Evolutionary conservation across 2,797 vertebrate genomes (phyloP).

Genomic region (Heterohyrax brucei): DNA sequence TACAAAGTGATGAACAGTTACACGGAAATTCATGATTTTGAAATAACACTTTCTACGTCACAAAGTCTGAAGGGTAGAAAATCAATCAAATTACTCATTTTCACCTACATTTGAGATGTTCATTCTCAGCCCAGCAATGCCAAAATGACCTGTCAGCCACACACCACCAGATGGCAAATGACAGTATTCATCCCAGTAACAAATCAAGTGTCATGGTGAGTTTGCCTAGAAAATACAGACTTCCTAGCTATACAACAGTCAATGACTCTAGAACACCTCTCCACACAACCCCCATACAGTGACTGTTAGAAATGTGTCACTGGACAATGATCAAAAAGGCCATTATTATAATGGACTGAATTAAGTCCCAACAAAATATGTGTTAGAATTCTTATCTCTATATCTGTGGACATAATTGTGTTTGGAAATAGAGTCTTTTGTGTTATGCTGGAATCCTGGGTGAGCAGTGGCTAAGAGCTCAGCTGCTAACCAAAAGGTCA

Average conservation of each 20-base stretch:
- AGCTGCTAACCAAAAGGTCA: too few species aligned
- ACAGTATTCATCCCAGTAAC: background rate
- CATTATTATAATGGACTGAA: too few species aligned
- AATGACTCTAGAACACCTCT: background rate
- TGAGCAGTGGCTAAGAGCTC: too few species aligned
- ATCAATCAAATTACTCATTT: slow-evolving; percentile 16
- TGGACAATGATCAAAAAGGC: background rate
- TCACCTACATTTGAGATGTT: slow-evolving; percentile 60
- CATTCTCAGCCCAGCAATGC: background rate
- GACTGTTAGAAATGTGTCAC: background rate
- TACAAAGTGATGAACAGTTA: slow-evolving; percentile 4
- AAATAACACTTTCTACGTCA: slow-evolving; percentile 49
- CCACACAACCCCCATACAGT: background rate
- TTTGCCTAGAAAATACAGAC: slow-evolving; percentile 17
- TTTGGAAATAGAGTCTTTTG: too few species aligned
- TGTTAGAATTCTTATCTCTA: too few species aligned
- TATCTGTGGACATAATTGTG: too few species aligned
- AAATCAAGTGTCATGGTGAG: background rate
- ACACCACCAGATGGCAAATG: background rate
- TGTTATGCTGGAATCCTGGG: too few species aligned
- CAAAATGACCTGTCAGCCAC: slow-evolving; percentile 42
- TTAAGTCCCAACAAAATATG: too few species aligned
- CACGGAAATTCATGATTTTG: slow-evolving; percentile 69
- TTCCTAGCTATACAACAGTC: background rate
- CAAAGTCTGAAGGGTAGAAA: slow-evolving; percentile 55